Evolutionary conservation across 2,888 invertebrate genomes (phyloP).

Genomic region (Xestia xanthographa): DNA sequence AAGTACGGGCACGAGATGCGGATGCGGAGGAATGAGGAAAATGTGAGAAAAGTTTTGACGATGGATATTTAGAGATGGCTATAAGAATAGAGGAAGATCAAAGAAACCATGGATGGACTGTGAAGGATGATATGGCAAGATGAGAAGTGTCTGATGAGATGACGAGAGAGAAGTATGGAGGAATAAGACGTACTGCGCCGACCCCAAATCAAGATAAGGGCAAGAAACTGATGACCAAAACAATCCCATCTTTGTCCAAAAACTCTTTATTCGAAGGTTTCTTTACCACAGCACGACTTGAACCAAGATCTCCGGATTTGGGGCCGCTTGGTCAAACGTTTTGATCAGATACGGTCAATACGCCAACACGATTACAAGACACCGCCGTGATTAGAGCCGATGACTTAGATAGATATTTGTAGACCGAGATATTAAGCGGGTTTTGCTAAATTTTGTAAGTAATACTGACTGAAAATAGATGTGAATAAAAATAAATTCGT

Average conservation of each 20-base stretch:
- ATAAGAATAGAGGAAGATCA: neutral
- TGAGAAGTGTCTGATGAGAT: neutral
- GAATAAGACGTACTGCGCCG: neutral
- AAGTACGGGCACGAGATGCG: neutral
- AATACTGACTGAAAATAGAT: slow-evolving; percentile 11
- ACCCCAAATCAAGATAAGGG: neutral
- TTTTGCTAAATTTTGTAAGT: slow-evolving; percentile 11
- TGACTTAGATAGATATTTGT: slow-evolving; percentile 57
- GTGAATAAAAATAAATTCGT: slow-evolving; percentile 4
- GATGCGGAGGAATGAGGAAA: neutral
- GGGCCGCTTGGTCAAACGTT: slow-evolving; percentile 51
- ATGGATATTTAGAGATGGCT: neutral
- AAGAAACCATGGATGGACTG: neutral
- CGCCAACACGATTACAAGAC: slow-evolving; percentile 39
- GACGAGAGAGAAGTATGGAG: neutral
- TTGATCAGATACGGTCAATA: slow-evolving; percentile 56
- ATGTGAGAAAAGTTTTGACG: neutral
- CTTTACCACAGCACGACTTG: slow-evolving; percentile 15
- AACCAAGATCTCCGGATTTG: slow-evolving; percentile 48
- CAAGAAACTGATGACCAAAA: neutral
- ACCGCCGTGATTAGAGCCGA: slow-evolving; percentile 35
- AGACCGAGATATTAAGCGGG: slow-evolving; percentile 5
- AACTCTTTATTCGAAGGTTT: slow-evolving; percentile 22
- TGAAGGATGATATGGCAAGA: neutral
- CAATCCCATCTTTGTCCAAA: slow-evolving; percentile 3